Evolutionary conservation across 1,140 invertebrate genomes (phyloP).

Genomic region (Stenopsyche tienmushanensis): DNA sequence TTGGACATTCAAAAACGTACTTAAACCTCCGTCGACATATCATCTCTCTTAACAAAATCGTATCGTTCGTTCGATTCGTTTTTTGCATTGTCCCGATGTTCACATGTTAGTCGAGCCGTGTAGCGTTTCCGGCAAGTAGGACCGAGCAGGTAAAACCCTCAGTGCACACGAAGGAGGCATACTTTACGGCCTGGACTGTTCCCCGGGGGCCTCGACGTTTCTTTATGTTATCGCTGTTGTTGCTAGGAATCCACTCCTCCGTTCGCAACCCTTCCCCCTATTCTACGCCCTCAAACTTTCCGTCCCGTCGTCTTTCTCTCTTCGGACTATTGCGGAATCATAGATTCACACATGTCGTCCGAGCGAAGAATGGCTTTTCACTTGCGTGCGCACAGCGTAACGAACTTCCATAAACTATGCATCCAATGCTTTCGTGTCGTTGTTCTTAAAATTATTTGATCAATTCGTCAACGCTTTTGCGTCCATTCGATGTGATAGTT

Average conservation of each 20-base stretch:
- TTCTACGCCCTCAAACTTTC: neutral
- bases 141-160: constrained; percentile 7
- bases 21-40: too few relatives aligned
- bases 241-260: constrained; percentile 8
- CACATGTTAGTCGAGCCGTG: constrained; percentile 10
- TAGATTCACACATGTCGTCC: too few relatives aligned
- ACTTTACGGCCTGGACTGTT: constrained; percentile 34
- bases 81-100: constrained; percentile 7
- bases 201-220: constrained; percentile 34
- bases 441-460: too few relatives aligned
- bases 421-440: too few relatives aligned
- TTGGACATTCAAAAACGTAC: too few relatives aligned
- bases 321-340: neutral
- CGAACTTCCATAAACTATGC: too few relatives aligned
- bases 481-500: too few relatives aligned
- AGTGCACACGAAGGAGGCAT: neutral
- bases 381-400: too few relatives aligned
- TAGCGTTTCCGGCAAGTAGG: neutral
- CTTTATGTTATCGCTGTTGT: constrained; percentile 41
- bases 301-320: neutral
- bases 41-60: too few relatives aligned
- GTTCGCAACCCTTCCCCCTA: neutral
- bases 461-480: too few relatives aligned
- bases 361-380: too few relatives aligned
- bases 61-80: too few relatives aligned